phyloP scores from a whole-genome alignment of 2,113 vertebrate species.

The Terrapene triunguis region DNA sequence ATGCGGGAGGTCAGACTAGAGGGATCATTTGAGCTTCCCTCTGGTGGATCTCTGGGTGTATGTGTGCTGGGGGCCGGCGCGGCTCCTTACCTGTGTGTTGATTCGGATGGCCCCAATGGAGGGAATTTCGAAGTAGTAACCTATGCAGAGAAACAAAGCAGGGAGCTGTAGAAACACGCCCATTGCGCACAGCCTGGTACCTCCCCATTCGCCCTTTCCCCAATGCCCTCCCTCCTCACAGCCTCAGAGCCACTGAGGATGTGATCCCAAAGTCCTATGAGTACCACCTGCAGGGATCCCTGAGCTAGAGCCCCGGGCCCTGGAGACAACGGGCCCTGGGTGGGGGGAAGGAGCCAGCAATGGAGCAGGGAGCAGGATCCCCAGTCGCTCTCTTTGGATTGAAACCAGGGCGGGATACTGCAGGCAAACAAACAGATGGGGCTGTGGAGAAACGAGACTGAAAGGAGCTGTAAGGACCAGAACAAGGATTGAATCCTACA shows the following conservation, averaged over 20 bases:
- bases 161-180: background rate
- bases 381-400: too few relatives aligned
- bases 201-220: background rate
- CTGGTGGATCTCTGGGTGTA: background rate
- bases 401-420: background rate
- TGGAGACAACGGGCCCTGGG: background rate
- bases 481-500: background rate
- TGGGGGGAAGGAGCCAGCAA: background rate
- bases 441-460: background rate
- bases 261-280: background rate
- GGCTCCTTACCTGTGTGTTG: conserved; percentile 91
- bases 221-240: background rate
- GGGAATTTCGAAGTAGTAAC: conserved; percentile 99
- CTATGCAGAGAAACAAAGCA: conserved; percentile 77
- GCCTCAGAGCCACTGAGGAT: background rate
- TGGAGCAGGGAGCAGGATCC: too few relatives aligned
- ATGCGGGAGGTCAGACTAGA: background rate
- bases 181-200: background rate
- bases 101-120: conserved; percentile 98
- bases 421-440: background rate
- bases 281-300: background rate
- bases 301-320: background rate
- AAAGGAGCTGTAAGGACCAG: background rate
- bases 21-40: background rate
- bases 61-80: background rate